Evolutionary conservation across 1,140 invertebrate genomes (phyloP), one percentile per base, ranked within the genome.

Genomic region (Apis florea): DNA sequence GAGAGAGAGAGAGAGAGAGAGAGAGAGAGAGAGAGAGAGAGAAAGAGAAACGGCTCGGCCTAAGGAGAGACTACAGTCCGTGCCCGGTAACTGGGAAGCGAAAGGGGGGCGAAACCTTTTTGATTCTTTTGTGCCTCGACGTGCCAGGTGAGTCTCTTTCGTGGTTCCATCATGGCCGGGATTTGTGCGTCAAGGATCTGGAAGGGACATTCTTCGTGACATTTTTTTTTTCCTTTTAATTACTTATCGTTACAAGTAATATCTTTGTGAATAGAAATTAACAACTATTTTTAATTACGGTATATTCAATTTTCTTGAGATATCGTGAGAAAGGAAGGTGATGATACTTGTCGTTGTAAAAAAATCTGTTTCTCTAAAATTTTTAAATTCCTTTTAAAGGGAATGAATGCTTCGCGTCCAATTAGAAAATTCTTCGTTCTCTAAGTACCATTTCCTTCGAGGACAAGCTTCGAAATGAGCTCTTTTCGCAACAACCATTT

Each of bases 1-100:
- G n/a, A n/a, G n/a, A n/a, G n/a, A n/a, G n/a, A n/a, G n/a, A n/a
- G n/a, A 40, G 58, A 15, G 2, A 2, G 2, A 11, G 15, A 58
- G 10, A 26, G 17, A 61, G 12, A 26, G 49, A n/a, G 2, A 11
- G 26, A 68, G 4, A 2, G 24, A 8, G 19, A n/a, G 69, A 40
- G 11, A 19, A n/a, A n/a, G n/a, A n/a, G n/a, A 87, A 72, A 67
- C 63, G 24, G 49, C 82, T 79, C 74, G 72, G 72, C 79, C 80
- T 83, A 85, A 89, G 85, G 86, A 84, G 87, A 83, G 83, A 64
- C 84, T 86, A 90, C 77, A 89, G 87, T 89, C 85, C 49, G 85
- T 86, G 84, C 87, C 54, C 68, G 81, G 73, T 90, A 90, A 81
- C 85, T 66, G 76, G 75, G 71, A 40, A 82, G 67, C 85, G 64